Evolutionary conservation across 2,888 invertebrate genomes (phyloP).

Genomic region (Synanthedon formicaeformis): DNA sequence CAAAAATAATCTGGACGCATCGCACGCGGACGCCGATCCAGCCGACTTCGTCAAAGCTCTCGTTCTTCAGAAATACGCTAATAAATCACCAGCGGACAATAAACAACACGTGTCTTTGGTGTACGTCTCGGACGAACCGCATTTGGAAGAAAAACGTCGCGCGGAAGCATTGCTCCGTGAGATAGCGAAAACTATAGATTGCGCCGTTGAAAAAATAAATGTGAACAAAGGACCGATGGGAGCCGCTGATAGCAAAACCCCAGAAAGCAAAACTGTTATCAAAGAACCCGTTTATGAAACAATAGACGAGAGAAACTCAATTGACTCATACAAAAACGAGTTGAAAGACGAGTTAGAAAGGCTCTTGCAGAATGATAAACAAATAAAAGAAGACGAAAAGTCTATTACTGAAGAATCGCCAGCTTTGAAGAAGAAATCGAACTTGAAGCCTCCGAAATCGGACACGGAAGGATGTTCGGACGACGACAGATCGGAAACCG

Average conservation of each 20-base stretch:
- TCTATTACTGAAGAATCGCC: conserved; percentile 24
- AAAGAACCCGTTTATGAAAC: conserved; percentile 37
- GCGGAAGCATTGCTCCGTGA: conserved; percentile 55
- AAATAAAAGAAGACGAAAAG: conserved; percentile 7
- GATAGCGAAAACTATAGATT: conserved; percentile 58
- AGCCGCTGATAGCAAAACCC: conserved; percentile 34
- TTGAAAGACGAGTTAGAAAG: conserved; percentile 45
- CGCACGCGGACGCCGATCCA: conserved; percentile 26
- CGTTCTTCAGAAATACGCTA: conserved; percentile 59
- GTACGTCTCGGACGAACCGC: conserved; percentile 46
- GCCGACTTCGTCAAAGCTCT: conserved; percentile 58
- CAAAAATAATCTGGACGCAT: conserved; percentile 42
- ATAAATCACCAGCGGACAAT: conserved; percentile 36
- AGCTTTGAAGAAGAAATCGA: conserved; percentile 44
- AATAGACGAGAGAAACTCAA: conserved; percentile 25
- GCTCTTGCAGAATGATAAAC: conserved; percentile 24
- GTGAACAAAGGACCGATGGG: conserved; percentile 39
- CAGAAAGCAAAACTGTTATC: conserved; percentile 2
- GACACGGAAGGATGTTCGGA: conserved; percentile 58
- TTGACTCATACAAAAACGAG: conserved; percentile 40
- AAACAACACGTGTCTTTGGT: conserved; percentile 55
- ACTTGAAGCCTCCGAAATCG: conserved; percentile 50
- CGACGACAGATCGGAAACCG: conserved; percentile 55
- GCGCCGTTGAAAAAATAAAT: conserved; percentile 48
- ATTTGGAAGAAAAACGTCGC: conserved; percentile 49